Evolutionary conservation across 2,113 vertebrate genomes (phyloP).

Genomic region (Carassius gibelio): DNA sequence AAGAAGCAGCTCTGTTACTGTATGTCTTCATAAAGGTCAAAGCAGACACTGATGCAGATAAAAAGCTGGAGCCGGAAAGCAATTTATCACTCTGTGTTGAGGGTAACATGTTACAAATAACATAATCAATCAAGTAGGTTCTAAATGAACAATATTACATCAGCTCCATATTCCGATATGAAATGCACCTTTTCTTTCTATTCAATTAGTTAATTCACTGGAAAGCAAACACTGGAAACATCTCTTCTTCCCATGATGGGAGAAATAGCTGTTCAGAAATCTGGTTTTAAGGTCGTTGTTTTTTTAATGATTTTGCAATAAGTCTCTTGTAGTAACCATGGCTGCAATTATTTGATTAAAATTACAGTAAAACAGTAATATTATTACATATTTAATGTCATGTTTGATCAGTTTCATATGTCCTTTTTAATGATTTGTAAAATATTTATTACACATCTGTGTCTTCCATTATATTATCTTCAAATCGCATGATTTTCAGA

Average conservation of each 20-base stretch:
- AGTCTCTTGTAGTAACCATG: not conserved
- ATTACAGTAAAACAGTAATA: not conserved
- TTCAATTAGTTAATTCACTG: not conserved
- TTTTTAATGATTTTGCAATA: not conserved
- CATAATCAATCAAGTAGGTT: not conserved
- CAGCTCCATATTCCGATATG: not conserved
- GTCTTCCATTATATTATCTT: no score
- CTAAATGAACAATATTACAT: not conserved
- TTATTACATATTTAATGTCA: not conserved
- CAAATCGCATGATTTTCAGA: not conserved
- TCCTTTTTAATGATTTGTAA: no score
- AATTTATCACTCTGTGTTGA: not conserved
- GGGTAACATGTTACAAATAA: not conserved
- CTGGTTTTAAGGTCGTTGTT: not conserved
- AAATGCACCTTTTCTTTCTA: not conserved
- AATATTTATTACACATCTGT: no score
- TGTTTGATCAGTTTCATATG: not conserved
- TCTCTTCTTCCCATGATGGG: not conserved
- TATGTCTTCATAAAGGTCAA: slow-evolving; percentile 42
- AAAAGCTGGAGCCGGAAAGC: not conserved
- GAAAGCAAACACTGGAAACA: not conserved
- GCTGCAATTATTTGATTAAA: not conserved
- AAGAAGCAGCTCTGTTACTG: not conserved
- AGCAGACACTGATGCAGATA: slow-evolving; percentile 23
- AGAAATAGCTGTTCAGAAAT: not conserved